Conservation (phyloP, 1,140 invertebrate genomes). For the Pentalonia nigronervosa region DNA sequence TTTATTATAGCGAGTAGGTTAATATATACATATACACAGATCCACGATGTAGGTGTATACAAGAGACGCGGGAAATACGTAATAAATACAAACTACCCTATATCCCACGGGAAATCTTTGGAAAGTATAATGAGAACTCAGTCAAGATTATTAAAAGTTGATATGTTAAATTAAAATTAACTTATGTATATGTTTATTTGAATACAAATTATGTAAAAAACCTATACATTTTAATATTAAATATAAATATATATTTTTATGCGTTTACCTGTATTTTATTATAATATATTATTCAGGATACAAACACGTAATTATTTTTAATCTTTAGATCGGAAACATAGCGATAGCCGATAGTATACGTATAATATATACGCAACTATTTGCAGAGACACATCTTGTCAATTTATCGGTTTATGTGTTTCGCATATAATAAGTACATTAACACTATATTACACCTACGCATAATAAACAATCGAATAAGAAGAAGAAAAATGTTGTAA, state of each 20-base stretch:
- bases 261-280: not conserved
- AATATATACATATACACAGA: not conserved
- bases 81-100: conserved; percentile 41
- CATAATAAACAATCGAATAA: not conserved
- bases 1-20: not conserved
- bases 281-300: not conserved
- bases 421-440: not conserved
- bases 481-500: not conserved
- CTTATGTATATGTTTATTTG: not conserved
- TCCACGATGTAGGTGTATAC: not conserved
- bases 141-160: conserved; percentile 49
- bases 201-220: not conserved
- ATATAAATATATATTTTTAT: not conserved
- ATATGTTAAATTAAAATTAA: conserved; percentile 33
- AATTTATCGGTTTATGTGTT: not conserved
- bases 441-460: not conserved
- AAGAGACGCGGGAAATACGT: not conserved
- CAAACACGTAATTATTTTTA: not conserved
- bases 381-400: not conserved
- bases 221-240: not conserved
- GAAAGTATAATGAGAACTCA: conserved; percentile 48
- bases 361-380: not conserved
- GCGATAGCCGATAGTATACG: not conserved
- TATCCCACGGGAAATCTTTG: conserved; percentile 37
- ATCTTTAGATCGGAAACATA: not conserved